Base-by-base conservation (phyloP, 2,888 invertebrate species). In the Xanthia icteritia region DNA sequence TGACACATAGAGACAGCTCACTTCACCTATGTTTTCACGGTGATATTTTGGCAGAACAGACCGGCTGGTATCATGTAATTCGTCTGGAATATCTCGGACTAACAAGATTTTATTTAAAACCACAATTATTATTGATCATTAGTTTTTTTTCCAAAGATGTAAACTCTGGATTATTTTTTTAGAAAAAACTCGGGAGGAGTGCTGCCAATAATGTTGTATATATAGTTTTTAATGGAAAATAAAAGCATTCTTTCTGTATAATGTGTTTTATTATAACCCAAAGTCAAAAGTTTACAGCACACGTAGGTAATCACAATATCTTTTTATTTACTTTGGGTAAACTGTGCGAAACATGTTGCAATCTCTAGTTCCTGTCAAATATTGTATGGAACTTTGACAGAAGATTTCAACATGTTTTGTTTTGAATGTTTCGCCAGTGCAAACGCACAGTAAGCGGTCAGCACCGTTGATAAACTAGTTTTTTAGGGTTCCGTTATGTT, bases 151-250 rank as follows among this genome's bases (percentile, higher is more conserved):
- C 92, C 93, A 93, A 93, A 94, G 93, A 93, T 92, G 91, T 93
- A 92, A 88, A 91, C 92, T 91, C 91, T 91, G 91, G 92, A 91
- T 91, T 92, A 92, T 93, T 93, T 93, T 94, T 92, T 89, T 91
- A 92, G 86, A 88, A 92, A 93, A 91, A 91, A 76, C 39, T 81
- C 85, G 70, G 90, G 86, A 88, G 87, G 91, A 86, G 90, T 93
- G 93, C 92, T 90, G 73, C 86, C 75, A 85, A 82, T 86, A 86
- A 88, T 89, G 71, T 84, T 93, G 93, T 94, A 93, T 87, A 94
- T 93, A 93, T 94, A 93, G 93, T 86, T 76, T 91, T 67, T 91
- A 91, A 88, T 89, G 79, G 76, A 82, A 89, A 91, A 92, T 91
- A 91, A 93, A 93, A 89, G 93, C 93, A 91, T 93, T 93, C 92